Evolutionary conservation across 2,888 invertebrate genomes (phyloP).

Genomic region (Clusia tigrina): DNA sequence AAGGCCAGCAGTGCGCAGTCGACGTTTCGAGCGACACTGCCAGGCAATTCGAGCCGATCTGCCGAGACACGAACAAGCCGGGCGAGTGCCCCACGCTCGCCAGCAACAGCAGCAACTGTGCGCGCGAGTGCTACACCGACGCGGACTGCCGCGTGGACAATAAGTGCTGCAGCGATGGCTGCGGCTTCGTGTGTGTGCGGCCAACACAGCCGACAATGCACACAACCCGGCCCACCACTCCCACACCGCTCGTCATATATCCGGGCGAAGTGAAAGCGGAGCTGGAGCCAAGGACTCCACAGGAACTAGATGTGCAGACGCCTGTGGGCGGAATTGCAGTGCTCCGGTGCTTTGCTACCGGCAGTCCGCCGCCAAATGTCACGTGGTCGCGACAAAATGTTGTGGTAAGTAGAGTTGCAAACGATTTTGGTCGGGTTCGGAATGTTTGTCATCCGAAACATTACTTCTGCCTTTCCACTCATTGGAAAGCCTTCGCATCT

Average conservation of each 20-base stretch:
- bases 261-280: slow-evolving; percentile 54
- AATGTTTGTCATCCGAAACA: not conserved
- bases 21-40: slow-evolving; percentile 62
- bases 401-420: slow-evolving; percentile 67
- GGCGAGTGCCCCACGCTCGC: slow-evolving; percentile 71
- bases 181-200: slow-evolving; percentile 75
- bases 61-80: slow-evolving; percentile 69
- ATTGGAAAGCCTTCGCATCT: not conserved
- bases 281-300: slow-evolving; percentile 66
- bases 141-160: slow-evolving; percentile 80
- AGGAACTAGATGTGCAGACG: slow-evolving; percentile 71
- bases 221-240: slow-evolving; percentile 63
- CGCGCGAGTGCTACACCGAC: slow-evolving; percentile 78
- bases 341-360: slow-evolving; percentile 77
- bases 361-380: slow-evolving; percentile 79
- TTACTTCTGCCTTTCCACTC: too few relatives aligned
- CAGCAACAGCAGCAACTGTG: slow-evolving; percentile 69
- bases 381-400: slow-evolving; percentile 79
- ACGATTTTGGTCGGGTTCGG: not conserved
- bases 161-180: slow-evolving; percentile 85
- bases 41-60: slow-evolving; percentile 56
- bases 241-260: slow-evolving; percentile 57
- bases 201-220: slow-evolving; percentile 64
- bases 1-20: slow-evolving; percentile 75
- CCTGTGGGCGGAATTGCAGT: slow-evolving; percentile 78